Conservation (phyloP, 2,888 invertebrate genomes). For the Elgonia sp. region DNA sequence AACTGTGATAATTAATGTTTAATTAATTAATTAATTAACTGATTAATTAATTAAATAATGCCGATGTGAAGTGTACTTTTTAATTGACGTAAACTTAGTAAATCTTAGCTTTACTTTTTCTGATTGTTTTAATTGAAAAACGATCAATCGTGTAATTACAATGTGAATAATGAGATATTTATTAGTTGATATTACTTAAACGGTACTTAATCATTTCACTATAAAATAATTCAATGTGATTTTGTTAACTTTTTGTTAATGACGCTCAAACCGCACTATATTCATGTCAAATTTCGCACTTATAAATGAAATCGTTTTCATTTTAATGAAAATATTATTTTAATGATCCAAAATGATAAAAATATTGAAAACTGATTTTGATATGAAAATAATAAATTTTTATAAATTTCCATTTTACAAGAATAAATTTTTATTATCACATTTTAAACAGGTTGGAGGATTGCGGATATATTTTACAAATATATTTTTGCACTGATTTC, state of each 20-base stretch:
- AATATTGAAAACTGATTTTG: no score
- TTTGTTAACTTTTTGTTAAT: slow-evolving; percentile 10
- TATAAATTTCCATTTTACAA: no score
- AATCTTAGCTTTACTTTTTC: neutral
- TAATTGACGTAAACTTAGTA: neutral
- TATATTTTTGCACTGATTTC: no score
- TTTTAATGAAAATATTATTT: neutral
- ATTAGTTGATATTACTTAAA: slow-evolving; percentile 5
- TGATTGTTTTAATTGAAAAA: neutral
- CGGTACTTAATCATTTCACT: neutral
- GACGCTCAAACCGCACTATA: slow-evolving; percentile 8
- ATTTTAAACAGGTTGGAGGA: no score
- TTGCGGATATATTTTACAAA: neutral
- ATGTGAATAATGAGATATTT: neutral
- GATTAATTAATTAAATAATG: neutral
- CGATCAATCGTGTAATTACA: neutral
- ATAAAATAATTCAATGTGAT: neutral
- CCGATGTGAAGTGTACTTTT: neutral
- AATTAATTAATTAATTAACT: slow-evolving; percentile 3
- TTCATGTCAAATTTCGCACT: neutral
- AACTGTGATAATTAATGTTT: neutral
- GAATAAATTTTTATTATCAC: no score
- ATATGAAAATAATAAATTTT: no score
- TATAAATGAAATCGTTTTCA: no score
- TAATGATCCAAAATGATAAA: no score